Conservation (phyloP, 2,797 vertebrate species). For the Euthynnus affinis region DNA sequence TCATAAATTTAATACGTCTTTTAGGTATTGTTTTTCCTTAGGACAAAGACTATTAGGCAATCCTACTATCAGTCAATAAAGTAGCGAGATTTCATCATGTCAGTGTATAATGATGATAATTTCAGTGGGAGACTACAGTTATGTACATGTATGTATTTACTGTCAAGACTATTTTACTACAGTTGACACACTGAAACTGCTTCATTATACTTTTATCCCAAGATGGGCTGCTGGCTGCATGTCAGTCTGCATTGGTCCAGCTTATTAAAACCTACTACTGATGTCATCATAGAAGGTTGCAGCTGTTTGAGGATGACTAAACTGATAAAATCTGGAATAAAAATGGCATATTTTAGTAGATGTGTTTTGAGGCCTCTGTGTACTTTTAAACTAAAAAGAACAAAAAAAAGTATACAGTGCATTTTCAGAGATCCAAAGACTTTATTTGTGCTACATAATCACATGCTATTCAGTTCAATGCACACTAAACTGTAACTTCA, state of each 20-base stretch:
- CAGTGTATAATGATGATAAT: not conserved
- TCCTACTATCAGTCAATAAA: not conserved
- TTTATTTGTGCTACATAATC: not conserved
- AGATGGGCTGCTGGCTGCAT: slow-evolving; percentile 19
- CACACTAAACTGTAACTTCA: not conserved
- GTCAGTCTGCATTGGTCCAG: slow-evolving; percentile 18
- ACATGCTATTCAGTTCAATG: not conserved
- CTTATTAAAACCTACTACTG: slow-evolving; percentile 30
- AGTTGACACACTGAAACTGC: not conserved
- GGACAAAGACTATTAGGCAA: not conserved
- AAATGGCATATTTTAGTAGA: slow-evolving; percentile 6
- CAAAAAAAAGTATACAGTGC: not conserved
- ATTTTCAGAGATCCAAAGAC: not conserved
- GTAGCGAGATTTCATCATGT: not conserved
- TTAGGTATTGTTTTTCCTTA: not conserved
- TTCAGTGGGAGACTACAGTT: not conserved
- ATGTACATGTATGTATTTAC: not conserved
- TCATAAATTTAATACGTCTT: slow-evolving; percentile 8
- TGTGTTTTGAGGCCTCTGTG: not conserved
- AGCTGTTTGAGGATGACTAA: slow-evolving; percentile 25
- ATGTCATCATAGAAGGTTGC: slow-evolving; percentile 12
- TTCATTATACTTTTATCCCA: slow-evolving; percentile 3
- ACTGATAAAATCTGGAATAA: slow-evolving; percentile 27
- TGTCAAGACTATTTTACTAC: slow-evolving; percentile 4
- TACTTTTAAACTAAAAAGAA: slow-evolving; percentile 2